Base-by-base conservation (phyloP, 2,888 invertebrate species). In the Meloe dianella region DNA sequence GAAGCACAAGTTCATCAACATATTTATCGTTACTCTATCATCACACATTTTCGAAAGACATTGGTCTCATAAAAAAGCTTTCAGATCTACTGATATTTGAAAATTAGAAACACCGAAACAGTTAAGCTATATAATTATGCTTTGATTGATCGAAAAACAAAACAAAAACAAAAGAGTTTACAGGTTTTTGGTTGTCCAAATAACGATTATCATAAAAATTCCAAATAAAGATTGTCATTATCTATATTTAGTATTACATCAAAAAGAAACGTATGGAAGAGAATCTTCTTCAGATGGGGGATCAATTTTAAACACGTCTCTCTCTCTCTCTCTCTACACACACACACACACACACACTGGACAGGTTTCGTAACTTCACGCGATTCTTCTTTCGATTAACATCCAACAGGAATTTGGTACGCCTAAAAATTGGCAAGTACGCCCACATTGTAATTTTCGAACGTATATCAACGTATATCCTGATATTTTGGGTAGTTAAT, bases 1-100 rank as follows among this genome's bases (percentile, higher is more conserved):
- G 41, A 24, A 12, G 12, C n/a, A 1, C 47, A 51, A 20, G 47
- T 22, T 14, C 54, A 54, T 54, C 54, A 54, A 54, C 54, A 54
- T 54, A 24, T 24, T 47, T 47, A 47, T 47, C 20, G 20, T 47
- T 47, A 47, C 20, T 47, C 47, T 47, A 47, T 47, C 47, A 47
- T 12, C 47, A 20, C 9, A 41, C 17, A 27, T 14, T 5, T 5
- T 20, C 47, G 47, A 47, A 47, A 17, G 17, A 41, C 61, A 59
- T 63, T 60, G 59, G 62, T n/a, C 68, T 51, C 68, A 68, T 65
- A 68, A 68, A 68, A 67, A 67, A 67, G 64, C 67, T 67, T 67
- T 67, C 67, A 67, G 64, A 64, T 54, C 54, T 4, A 54, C 54
- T 54, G 54, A 54, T 54, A 54, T 68, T 61, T 61, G 22, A 67